Evolutionary conservation across 2,113 vertebrate species (phyloP).

Genomic region (Pteruthius melanotis): DNA sequence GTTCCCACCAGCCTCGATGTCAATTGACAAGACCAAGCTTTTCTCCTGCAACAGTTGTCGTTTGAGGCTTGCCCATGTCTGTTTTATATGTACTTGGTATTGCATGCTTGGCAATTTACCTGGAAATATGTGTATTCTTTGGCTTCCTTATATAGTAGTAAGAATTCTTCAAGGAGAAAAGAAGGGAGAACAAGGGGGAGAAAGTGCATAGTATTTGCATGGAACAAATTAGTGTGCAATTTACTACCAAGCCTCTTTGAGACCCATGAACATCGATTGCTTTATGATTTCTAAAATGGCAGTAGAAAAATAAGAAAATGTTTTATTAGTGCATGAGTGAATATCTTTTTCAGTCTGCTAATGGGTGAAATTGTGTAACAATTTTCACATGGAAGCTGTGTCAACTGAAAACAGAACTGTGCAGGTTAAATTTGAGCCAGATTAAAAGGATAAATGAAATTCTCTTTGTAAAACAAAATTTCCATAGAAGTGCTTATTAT

Average conservation of each 20-base stretch:
- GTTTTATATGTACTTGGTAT: not conserved
- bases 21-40: not conserved
- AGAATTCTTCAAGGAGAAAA: not conserved
- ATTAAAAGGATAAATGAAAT: not conserved
- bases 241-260: not conserved
- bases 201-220: not conserved
- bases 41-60: not conserved
- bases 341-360: not conserved
- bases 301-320: not conserved
- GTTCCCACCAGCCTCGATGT: not conserved
- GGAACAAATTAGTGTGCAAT: not conserved
- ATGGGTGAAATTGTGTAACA: not conserved
- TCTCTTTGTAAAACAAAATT: not conserved
- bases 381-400: not conserved
- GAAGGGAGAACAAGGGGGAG: accelerated
- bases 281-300: not conserved
- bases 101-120: not conserved
- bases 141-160: not conserved
- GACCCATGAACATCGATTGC: not conserved
- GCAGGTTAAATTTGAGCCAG: not conserved
- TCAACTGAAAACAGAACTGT: not conserved
- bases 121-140: not conserved
- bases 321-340: not conserved
- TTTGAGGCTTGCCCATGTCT: not conserved
- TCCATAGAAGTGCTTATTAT: not conserved